Evolutionary conservation across 2,797 vertebrate species (phyloP).

Genomic region (Myioborus miniatus): DNA sequence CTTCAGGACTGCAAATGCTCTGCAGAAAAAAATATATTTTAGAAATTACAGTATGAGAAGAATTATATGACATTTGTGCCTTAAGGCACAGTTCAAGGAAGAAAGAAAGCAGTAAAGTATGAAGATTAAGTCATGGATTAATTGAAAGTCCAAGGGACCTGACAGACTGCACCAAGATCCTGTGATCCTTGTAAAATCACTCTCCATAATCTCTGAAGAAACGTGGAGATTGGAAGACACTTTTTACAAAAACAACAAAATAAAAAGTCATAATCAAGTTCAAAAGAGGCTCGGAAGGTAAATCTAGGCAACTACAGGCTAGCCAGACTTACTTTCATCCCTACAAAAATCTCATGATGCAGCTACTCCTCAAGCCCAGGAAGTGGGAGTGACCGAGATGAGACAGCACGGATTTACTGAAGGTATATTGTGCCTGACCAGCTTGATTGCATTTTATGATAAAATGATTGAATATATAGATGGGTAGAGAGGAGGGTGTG

Average conservation of each 20-base stretch:
- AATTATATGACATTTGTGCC: not conserved
- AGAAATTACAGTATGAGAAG: not conserved
- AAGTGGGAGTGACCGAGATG: fast-evolving
- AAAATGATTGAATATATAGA: not conserved
- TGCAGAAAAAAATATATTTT: not conserved
- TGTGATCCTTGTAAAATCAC: not conserved
- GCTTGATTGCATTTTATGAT: not conserved
- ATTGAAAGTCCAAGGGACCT: not conserved
- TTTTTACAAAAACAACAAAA: not conserved
- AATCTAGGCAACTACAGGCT: not conserved
- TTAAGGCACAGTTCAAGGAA: not conserved
- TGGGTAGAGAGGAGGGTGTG: not conserved
- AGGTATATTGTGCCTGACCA: not conserved
- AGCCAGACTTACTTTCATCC: not conserved
- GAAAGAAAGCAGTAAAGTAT: not conserved
- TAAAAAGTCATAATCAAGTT: not conserved
- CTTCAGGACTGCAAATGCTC: not conserved
- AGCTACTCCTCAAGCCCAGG: not conserved
- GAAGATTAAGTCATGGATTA: not conserved
- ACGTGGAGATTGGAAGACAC: not conserved
- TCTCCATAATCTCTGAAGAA: not conserved
- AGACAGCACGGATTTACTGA: not conserved
- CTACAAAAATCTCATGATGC: not conserved
- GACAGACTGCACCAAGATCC: not conserved
- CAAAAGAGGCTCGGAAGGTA: not conserved